Percentiles rank a stretch among this genome's conserved stretches.
Evolutionary conservation across 2,113 vertebrate genomes (phyloP).

Genomic region (Mastomys natalensis): DNA sequence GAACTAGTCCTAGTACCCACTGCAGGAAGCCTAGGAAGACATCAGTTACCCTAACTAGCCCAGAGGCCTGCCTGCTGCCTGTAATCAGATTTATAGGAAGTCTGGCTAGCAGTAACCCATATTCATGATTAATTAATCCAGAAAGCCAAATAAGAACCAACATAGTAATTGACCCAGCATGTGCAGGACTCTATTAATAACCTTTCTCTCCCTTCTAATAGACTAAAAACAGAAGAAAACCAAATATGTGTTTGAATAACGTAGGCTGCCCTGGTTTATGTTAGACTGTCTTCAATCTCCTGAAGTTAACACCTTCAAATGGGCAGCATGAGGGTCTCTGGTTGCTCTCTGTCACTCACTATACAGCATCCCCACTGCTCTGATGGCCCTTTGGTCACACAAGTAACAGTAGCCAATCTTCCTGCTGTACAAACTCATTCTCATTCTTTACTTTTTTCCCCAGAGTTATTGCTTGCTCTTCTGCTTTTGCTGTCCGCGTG

Average conservation of each 20-base stretch:
- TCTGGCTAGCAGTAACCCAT: neutral
- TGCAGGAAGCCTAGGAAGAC: neutral
- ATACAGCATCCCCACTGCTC: neutral
- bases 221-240: neutral
- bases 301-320: neutral
- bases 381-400: neutral
- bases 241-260: neutral
- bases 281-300: neutral
- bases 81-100: neutral
- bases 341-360: accelerated
- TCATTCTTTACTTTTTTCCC: neutral
- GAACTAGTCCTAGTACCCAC: neutral
- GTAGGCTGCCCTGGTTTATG: neutral
- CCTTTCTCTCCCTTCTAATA: neutral
- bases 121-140: neutral
- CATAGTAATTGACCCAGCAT: neutral
- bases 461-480: neutral
- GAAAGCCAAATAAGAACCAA: neutral
- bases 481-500: neutral
- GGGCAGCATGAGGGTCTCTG: accelerated
- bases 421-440: neutral
- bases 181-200: neutral
- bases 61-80: neutral
- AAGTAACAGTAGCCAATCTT: neutral
- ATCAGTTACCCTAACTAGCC: neutral